phyloP scores from a whole-genome alignment of 2,113 vertebrate species.

The Probosciger aterrimus region DNA sequence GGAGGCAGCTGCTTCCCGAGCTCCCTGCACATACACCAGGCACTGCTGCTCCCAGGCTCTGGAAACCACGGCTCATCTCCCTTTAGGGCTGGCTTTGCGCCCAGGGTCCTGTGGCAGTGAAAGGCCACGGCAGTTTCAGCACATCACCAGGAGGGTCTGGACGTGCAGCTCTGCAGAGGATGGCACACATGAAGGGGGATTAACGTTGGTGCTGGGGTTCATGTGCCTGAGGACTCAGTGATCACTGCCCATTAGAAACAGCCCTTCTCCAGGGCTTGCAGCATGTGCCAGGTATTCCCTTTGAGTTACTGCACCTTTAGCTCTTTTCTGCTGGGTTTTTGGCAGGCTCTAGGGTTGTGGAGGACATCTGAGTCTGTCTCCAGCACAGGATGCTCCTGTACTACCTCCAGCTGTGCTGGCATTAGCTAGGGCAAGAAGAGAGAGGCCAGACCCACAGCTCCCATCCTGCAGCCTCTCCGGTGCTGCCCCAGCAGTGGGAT shows the following conservation, averaged over 20 bases:
- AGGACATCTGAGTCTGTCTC: neutral
- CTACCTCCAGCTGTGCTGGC: accelerated
- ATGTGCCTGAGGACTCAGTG: neutral
- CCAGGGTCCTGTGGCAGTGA: accelerated
- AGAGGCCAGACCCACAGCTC: accelerated
- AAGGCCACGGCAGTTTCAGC: neutral
- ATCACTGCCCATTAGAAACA: neutral
- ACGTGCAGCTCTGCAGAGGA: neutral
- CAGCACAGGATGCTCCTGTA: neutral
- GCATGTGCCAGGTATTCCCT: neutral
- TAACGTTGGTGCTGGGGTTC: neutral
- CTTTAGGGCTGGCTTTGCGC: neutral
- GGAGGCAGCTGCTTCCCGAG: neutral
- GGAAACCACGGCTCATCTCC: neutral
- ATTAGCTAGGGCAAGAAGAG: neutral
- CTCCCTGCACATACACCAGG: accelerated
- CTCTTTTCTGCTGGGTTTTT: neutral
- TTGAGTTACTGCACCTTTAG: neutral
- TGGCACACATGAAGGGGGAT: accelerated
- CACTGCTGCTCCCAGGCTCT: neutral
- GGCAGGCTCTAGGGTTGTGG: neutral
- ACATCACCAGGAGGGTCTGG: neutral
- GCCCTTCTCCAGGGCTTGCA: neutral
- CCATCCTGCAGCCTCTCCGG: neutral
- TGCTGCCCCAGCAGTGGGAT: accelerated